A percentile compares a stretch with the other conserved stretches of the same genome.
Conservation (phyloP, 1,140 invertebrate genomes). For the Lordiphosa mommai region DNA sequence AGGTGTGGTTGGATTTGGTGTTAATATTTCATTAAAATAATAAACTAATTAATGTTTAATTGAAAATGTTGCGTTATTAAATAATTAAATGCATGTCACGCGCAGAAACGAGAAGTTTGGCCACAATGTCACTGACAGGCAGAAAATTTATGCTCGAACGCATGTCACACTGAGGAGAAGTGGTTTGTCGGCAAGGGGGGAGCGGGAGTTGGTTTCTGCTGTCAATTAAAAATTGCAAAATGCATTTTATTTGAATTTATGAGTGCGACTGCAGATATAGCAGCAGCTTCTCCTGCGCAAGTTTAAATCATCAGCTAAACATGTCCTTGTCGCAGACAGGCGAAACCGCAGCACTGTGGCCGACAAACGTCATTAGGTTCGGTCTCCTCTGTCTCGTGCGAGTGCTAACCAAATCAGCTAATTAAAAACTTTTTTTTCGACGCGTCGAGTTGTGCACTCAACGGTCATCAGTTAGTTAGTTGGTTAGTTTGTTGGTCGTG, state of each 20-base stretch:
- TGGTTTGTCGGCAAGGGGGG: not conserved
- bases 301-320: slow-evolving; percentile 11
- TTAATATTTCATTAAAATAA: slow-evolving; percentile 60
- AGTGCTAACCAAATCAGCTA: slow-evolving; percentile 65
- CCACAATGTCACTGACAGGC: slow-evolving; percentile 54
- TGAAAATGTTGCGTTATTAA: slow-evolving; percentile 61
- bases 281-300: not conserved
- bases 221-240: slow-evolving; percentile 66
- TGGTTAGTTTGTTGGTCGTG: slow-evolving; percentile 3
- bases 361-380: slow-evolving; percentile 29
- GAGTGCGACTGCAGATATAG: slow-evolving; percentile 15
- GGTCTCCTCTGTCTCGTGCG: not conserved
- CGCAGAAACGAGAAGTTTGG: slow-evolving; percentile 20
- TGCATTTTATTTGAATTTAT: slow-evolving; percentile 60
- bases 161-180: slow-evolving; percentile 31
- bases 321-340: slow-evolving; percentile 15
- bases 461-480: slow-evolving; percentile 58
- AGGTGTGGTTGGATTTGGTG: slow-evolving; percentile 15
- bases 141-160: slow-evolving; percentile 58
- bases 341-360: slow-evolving; percentile 43
- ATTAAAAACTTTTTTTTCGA: slow-evolving; percentile 67
- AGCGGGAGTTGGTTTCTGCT: slow-evolving; percentile 25
- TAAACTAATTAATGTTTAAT: slow-evolving; percentile 69
- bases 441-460: slow-evolving; percentile 38
- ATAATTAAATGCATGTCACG: slow-evolving; percentile 68